A percentile compares a stretch with the other conserved stretches of the same genome.
phyloP scores from a whole-genome alignment of 2,797 vertebrate species.

The Tragopan temminckii region DNA sequence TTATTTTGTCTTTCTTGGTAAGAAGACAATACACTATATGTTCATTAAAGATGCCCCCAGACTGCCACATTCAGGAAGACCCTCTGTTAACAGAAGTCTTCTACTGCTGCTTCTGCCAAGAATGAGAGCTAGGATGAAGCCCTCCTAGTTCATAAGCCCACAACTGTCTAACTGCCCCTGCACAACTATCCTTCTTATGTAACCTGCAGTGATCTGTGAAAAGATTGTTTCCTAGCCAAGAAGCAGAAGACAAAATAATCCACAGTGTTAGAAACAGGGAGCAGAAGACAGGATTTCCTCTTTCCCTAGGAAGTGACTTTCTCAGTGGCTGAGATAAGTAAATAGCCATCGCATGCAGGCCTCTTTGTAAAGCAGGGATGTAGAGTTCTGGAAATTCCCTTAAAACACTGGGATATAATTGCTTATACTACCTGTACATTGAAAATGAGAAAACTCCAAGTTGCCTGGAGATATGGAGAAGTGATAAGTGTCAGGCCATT shows the following conservation, averaged over 20 bases:
- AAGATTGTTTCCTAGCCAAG: neutral
- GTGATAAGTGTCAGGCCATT: neutral
- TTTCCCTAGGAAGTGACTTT: neutral
- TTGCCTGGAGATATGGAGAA: neutral
- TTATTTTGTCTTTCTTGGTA: neutral
- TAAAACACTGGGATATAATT: neutral
- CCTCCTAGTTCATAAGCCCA: neutral
- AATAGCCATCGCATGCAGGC: neutral
- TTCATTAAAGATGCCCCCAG: neutral
- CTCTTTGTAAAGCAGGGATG: neutral
- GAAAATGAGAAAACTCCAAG: neutral
- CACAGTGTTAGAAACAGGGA: neutral
- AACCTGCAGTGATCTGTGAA: neutral
- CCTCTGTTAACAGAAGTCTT: neutral
- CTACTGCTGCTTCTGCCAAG: neutral
- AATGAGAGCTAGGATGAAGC: neutral
- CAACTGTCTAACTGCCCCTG: neutral
- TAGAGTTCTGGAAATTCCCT: neutral
- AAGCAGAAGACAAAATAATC: neutral
- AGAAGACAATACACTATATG: neutral
- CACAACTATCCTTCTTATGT: accelerated
- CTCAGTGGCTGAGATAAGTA: neutral
- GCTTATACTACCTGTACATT: neutral
- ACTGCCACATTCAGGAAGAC: neutral
- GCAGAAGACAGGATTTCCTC: neutral